A percentile compares a stretch with the other conserved stretches of the same genome.
Evolutionary conservation across 2,113 vertebrate genomes (phyloP).

Genomic region (Zapus hudsonius): DNA sequence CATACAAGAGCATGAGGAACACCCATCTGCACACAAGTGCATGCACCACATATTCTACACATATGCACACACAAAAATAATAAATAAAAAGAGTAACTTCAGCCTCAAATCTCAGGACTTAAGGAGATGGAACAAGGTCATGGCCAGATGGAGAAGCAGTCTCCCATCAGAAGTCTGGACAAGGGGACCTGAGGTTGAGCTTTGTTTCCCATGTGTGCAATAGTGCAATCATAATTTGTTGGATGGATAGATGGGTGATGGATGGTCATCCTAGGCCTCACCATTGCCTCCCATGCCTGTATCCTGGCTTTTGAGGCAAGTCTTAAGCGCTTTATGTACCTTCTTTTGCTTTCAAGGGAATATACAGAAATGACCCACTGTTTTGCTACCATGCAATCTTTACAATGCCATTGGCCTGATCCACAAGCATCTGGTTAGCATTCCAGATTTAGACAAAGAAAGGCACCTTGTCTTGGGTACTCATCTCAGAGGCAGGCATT

Average conservation of each 20-base stretch:
- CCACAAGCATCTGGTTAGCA: constrained; percentile 45
- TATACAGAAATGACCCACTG: not conserved
- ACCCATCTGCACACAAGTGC: too few species aligned
- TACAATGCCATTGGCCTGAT: not conserved
- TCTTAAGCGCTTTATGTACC: not conserved
- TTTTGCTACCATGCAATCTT: not conserved
- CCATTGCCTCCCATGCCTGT: not conserved
- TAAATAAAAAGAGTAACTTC: not conserved
- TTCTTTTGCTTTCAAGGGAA: not conserved
- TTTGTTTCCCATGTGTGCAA: not conserved
- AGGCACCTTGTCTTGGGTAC: not conserved
- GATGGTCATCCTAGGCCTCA: not conserved
- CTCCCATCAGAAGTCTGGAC: not conserved
- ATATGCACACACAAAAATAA: too few species aligned
- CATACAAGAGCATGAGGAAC: too few species aligned
- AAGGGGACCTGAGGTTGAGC: not conserved
- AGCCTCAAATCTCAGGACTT: not conserved
- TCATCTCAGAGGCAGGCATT: not conserved
- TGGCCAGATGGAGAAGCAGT: not conserved
- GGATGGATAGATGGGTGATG: not conserved
- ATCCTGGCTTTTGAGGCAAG: not conserved
- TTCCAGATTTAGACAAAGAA: constrained; percentile 57
- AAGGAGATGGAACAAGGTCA: not conserved
- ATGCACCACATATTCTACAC: too few species aligned
- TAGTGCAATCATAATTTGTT: not conserved